Percentiles rank a stretch among this genome's conserved stretches.
phyloP scores from a whole-genome alignment of 2,888 invertebrate species.

The Oligia latruncula region DNA sequence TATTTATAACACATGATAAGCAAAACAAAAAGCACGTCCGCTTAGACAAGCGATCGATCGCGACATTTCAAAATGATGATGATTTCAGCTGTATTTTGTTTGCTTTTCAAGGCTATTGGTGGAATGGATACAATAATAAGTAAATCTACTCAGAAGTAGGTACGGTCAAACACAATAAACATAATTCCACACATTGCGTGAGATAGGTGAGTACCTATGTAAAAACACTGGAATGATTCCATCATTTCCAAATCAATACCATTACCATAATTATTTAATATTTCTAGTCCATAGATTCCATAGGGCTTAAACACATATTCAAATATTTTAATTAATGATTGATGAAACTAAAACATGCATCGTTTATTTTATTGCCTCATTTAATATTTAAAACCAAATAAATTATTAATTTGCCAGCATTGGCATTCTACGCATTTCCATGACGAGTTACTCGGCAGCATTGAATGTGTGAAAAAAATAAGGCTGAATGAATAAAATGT shows the following conservation, averaged over 20 bases:
- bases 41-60: too few relatives aligned
- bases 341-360: conserved; percentile 17
- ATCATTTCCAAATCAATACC: not conserved
- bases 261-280: conserved; percentile 19
- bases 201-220: not conserved
- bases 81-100: not conserved
- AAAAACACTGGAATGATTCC: not conserved
- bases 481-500: not conserved
- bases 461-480: conserved; percentile 13
- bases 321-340: conserved; percentile 18
- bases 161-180: not conserved
- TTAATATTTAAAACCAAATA: conserved; percentile 26
- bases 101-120: not conserved
- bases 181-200: not conserved
- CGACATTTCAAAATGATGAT: too few relatives aligned
- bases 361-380: conserved; percentile 20
- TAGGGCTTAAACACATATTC: conserved; percentile 1
- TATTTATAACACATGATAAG: too few relatives aligned
- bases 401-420: conserved; percentile 21
- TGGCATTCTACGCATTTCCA: conserved; percentile 22
- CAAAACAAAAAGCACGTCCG: too few relatives aligned
- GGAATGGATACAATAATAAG: not conserved
- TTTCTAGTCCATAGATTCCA: not conserved
- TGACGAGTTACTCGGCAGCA: not conserved
- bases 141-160: not conserved